Percentiles rank a stretch among this genome's conserved stretches.
Conservation (phyloP, 1,140 invertebrate genomes). For the Harpegnathos saltator region DNA sequence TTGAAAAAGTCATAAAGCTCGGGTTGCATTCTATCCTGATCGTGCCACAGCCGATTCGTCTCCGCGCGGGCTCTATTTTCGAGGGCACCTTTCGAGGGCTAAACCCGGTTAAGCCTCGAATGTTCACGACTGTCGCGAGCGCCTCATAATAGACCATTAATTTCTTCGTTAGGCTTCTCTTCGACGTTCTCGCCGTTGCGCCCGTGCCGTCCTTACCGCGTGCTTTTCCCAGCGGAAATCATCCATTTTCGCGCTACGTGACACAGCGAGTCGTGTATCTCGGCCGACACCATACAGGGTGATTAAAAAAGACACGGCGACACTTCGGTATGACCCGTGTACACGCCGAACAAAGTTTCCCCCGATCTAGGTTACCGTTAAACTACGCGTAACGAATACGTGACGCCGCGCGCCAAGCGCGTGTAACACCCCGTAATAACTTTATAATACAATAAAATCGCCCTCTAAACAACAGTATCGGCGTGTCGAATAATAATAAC, state of each 20-base stretch:
- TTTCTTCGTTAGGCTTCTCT: constrained; percentile 46
- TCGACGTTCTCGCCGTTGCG: constrained; percentile 13
- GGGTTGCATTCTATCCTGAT: background rate
- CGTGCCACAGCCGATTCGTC: background rate
- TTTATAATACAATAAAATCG: no score
- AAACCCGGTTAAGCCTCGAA: constrained; percentile 52
- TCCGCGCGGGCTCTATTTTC: constrained; percentile 9
- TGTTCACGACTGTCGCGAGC: constrained; percentile 18
- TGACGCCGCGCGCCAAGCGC: background rate
- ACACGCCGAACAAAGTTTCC: constrained; percentile 21
- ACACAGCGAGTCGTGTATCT: constrained; percentile 35
- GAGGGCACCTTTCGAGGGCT: constrained; percentile 29
- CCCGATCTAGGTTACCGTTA: constrained; percentile 24
- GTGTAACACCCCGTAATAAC: no score
- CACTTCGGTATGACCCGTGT: constrained; percentile 24
- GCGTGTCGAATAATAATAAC: no score
- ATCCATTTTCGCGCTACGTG: constrained; percentile 49
- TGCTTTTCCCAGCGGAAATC: constrained; percentile 57
- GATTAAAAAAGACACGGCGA: constrained; percentile 45
- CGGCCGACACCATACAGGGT: constrained; percentile 16
- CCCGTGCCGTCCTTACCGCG: constrained; percentile 19
- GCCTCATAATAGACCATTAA: constrained; percentile 43
- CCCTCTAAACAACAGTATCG: no score
- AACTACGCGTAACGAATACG: background rate
- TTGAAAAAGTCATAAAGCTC: background rate